These are phyloP conservation scores for Colossoma macropomum DNA, from an alignment of 2,113 vertebrate species.

Conservation along the genomic window DNA sequence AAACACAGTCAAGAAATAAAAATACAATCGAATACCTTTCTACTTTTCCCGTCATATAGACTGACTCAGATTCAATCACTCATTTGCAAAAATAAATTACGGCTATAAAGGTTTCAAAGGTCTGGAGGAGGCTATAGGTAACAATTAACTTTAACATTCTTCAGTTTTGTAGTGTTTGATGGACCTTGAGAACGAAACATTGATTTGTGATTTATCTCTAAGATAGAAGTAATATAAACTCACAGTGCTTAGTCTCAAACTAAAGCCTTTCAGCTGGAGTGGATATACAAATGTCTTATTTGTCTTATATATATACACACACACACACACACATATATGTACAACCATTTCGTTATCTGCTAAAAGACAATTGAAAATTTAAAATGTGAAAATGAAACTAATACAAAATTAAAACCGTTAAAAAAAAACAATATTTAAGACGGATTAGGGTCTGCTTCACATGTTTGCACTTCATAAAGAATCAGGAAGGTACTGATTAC, in stretches of 20 bases:
- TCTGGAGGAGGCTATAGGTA: not conserved
- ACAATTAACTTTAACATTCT: not conserved
- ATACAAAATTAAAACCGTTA: not conserved
- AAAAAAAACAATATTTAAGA: slow-evolving; percentile 1
- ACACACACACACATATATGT: not conserved
- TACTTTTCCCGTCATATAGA: not conserved
- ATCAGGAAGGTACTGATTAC: not conserved
- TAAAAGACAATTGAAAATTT: not conserved
- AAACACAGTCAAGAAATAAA: not conserved
- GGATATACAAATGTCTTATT: not conserved
- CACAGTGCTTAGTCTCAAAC: slow-evolving; percentile 2
- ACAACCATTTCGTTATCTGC: not conserved
- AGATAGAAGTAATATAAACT: not conserved
- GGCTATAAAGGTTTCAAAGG: slow-evolving; percentile 20
- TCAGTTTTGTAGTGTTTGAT: not conserved
- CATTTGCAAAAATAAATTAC: not conserved
- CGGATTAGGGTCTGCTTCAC: not conserved
- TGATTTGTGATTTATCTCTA: not conserved
- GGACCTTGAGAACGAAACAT: not conserved
- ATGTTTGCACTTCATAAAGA: not conserved
- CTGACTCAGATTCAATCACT: not conserved
- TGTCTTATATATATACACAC: no score
- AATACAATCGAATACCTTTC: slow-evolving; percentile 11
- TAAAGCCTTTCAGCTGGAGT: not conserved
- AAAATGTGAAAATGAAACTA: not conserved